Evolutionary conservation across 64 coral and sea anemone genomes (phyloP).

Genomic region (Stichodactyla helianthus): DNA sequence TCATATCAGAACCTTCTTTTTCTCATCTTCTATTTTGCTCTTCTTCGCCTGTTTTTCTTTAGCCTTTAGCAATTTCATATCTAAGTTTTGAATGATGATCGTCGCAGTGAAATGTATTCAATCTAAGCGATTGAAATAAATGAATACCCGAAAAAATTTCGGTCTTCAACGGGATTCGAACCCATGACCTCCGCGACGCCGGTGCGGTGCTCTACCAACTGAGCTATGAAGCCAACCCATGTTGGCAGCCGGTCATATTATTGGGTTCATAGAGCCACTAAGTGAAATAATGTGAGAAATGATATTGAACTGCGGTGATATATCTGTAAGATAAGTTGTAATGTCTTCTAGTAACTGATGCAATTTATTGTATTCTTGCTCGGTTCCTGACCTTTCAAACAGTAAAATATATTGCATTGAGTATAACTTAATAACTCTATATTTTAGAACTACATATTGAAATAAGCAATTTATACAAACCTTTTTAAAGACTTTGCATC

Average conservation of each 20-base stretch:
- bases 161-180: no score
- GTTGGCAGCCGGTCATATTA: no score
- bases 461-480: neutral
- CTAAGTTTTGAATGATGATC: no score
- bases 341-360: neutral
- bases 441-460: neutral
- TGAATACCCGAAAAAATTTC: no score
- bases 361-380: neutral
- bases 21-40: neutral
- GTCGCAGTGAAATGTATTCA: no score
- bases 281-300: no score
- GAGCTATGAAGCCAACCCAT: no score
- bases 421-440: neutral
- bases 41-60: constrained; percentile 4
- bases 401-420: neutral
- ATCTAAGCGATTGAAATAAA: no score
- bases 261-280: no score
- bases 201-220: no score
- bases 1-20: neutral
- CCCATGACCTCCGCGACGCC: no score
- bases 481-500: constrained; percentile 12
- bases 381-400: neutral
- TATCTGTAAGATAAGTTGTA: neutral
- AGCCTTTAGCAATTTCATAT: neutral
- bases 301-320: no score